Evolutionary conservation across 2,888 invertebrate species (phyloP), one percentile per base, ranked within the genome.

Genomic region (Theretra japonica): DNA sequence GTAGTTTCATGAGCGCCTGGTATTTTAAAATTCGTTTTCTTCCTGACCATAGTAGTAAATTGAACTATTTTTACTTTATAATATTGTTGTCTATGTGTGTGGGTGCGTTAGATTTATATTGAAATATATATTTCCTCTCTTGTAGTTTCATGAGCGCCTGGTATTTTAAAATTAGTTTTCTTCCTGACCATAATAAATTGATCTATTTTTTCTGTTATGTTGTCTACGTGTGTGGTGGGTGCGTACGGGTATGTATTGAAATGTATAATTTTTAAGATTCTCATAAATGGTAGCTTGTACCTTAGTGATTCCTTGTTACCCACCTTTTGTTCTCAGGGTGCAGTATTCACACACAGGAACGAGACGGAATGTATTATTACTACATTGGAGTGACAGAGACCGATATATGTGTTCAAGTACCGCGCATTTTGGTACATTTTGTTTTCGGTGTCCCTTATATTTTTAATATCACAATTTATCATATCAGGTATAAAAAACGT

Each of bases 41-140:
- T 76, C 72, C 80, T 76, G 0, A 71, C 50, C 80, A 88, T n/a
- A n/a, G n/a, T 78, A 21, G 71, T 74, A 58, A 86, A 85, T 4
- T 80, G 53, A 8, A 83, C 80, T 2, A 88, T 0, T 73, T 75
- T 33, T 79, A 77, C 74, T 79, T n/a, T n/a, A n/a, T n/a, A n/a
- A 33, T 58, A 0, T 76, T 70, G 1, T 70, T 74, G 23, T 75
- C 30, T 1, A 72, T 0, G 28, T 69, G 60, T 4, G 69, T 73
- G 25, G 77, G 74, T 15, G 70, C 65, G 2, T 69, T 0, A 73
- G 72, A 21, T 69, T 70, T 3, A n/a, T 41, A 48, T 68, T 58
- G 19, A 19, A 28, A 25, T 28, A 6, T 5, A 2, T 21, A 25
- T 65, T 48, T 2, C 7, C 2, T 19, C 48, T 23, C 33, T 53